Evolutionary conservation across 2,797 vertebrate species (phyloP), one percentile per base, ranked within the genome.

Genomic region (Rhabdophis nuchalis): DNA sequence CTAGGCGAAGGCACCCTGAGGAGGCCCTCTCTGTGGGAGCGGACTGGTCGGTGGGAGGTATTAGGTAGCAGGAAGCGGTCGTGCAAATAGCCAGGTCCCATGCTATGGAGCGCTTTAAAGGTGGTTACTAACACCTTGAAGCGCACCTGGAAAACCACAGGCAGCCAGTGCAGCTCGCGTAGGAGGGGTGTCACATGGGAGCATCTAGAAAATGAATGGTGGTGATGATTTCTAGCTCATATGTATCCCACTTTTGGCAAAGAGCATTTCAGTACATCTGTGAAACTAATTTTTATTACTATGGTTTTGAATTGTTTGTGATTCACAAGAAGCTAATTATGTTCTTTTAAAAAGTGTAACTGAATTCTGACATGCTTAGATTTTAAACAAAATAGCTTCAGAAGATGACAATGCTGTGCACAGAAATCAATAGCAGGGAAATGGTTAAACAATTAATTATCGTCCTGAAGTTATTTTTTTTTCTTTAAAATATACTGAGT

Each of bases 231-330:
- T 68, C 13, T 60, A 92, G 32, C 8, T 89, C 2, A 87, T 86
- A 87, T 93, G 23, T 90, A 88, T 92, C 89, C n/a, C 57, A 77
- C 61, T 92, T 86, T 82, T 91, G 64, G 89, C 92, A 88, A 77
- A 13, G 23, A 90, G 11, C 46, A 90, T 58, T 53, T 88, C 92
- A 64, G 85, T 72, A 68, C 88, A 50, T 72, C 50, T 91, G 90
- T n/a, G 88, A 94, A 95, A 93, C 90, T 92, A 50, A 94, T 95
- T 95, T 64, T 93, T 92, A 93, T 94, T 82, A 91, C 64, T 95
- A 89, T 89, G 52, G 52, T 86, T 86, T 2, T n/a, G 87, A n/a
- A 9, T 93, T 5, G 0, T 85, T 93, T 85, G 89, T 0, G 0
- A 77, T 93, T 91, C 82, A 61, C 60, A 91, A 90, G 32, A 52